phyloP scores from a whole-genome alignment of 2,113 vertebrate genomes.

The Micronycteris hirsuta region DNA sequence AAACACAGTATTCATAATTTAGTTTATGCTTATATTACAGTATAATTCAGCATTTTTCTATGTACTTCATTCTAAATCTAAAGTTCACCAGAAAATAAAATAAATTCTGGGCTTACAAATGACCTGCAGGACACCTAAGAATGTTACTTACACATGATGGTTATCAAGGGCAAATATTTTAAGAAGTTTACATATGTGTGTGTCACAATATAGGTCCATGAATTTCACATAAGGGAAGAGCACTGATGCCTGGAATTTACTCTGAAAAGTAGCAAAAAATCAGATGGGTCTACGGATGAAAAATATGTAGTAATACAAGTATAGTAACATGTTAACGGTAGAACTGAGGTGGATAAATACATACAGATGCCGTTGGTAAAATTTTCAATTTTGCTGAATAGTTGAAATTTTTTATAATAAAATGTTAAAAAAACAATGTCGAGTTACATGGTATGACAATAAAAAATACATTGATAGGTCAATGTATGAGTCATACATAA shows the following conservation, averaged over 20 bases:
- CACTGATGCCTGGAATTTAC: background rate
- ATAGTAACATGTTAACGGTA: background rate
- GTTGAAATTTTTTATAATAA: conserved; percentile 2
- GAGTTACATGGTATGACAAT: background rate
- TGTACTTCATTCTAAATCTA: background rate
- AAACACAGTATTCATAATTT: background rate
- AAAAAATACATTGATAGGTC: too few relatives aligned
- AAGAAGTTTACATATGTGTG: background rate
- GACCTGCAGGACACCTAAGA: background rate
- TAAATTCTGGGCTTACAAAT: background rate
- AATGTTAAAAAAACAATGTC: background rate
- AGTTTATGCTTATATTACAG: background rate
- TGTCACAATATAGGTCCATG: background rate
- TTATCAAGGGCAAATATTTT: background rate
- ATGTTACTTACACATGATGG: background rate
- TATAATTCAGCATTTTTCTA: background rate
- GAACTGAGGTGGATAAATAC: background rate
- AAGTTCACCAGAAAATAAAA: conserved; percentile 3
- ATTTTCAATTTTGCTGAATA: background rate
- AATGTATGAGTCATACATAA: too few relatives aligned
- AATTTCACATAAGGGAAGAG: background rate
- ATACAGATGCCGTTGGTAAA: background rate
- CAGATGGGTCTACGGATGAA: background rate
- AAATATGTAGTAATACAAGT: background rate
- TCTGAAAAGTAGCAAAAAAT: background rate